Conservation (phyloP, 2,888 invertebrate species). For the Atethmia centrago region DNA sequence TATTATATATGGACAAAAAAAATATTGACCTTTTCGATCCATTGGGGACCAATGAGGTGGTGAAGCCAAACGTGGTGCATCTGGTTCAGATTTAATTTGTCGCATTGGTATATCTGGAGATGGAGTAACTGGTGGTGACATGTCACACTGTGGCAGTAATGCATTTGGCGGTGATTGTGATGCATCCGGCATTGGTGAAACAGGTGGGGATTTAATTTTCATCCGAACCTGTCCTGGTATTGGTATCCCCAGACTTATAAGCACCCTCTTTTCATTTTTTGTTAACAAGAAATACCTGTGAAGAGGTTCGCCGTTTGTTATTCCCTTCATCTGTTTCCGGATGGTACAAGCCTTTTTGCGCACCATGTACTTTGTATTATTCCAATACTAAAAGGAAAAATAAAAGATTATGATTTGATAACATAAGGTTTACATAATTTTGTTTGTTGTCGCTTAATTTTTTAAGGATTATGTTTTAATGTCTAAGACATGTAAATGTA, state of each 20-base stretch:
- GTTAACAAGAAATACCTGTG: slow-evolving; percentile 11
- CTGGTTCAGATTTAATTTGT: slow-evolving; percentile 13
- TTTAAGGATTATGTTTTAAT: background rate
- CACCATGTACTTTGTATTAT: slow-evolving; percentile 21
- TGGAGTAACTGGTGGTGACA: background rate
- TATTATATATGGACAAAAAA: too few species aligned
- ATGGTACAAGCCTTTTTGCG: slow-evolving; percentile 32
- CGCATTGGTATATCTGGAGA: background rate
- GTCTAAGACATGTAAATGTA: background rate
- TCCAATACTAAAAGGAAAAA: slow-evolving; percentile 38
- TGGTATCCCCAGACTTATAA: slow-evolving; percentile 25
- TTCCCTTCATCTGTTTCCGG: slow-evolving; percentile 23
- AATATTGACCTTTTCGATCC: slow-evolving; percentile 8
- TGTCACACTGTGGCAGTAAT: background rate
- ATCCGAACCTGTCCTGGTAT: slow-evolving; percentile 18
- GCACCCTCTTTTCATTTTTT: slow-evolving; percentile 35
- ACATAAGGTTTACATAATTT: background rate
- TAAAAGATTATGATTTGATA: slow-evolving; percentile 7
- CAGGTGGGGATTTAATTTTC: slow-evolving; percentile 14
- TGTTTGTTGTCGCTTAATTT: too few species aligned
- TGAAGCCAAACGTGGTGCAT: background rate
- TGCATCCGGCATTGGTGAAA: slow-evolving; percentile 3
- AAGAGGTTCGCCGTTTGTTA: background rate
- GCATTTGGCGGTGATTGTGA: background rate
- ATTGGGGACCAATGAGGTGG: background rate